A percentile compares a stretch with the other conserved stretches of the same genome.
phyloP scores from a whole-genome alignment of 2,888 invertebrate genomes.

The Nomada lathburiana region DNA sequence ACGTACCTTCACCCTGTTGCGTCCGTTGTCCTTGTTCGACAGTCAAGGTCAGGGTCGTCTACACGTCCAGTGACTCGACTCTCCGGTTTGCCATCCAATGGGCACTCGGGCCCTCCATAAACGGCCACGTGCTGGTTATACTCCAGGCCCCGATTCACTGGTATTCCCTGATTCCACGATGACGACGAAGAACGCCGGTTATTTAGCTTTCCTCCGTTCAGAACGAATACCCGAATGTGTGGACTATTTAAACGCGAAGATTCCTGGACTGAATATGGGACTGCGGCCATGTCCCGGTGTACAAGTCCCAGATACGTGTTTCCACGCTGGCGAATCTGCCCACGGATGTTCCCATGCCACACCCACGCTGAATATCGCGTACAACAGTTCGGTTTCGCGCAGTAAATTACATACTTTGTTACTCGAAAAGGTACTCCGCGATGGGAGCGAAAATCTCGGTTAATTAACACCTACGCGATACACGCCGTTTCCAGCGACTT shows the following conservation, averaged over 20 bases:
- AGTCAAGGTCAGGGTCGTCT: constrained; percentile 79
- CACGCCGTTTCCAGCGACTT: neutral
- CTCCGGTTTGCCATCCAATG: constrained; percentile 65
- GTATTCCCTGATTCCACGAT: constrained; percentile 45
- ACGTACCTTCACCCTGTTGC: constrained; percentile 53
- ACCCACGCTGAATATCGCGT: constrained; percentile 31
- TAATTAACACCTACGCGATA: constrained; percentile 30
- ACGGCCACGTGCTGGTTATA: constrained; percentile 74
- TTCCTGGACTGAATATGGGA: constrained; percentile 31
- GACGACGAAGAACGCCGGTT: constrained; percentile 23
- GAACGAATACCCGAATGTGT: neutral
- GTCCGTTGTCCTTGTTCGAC: constrained; percentile 73
- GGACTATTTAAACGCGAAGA: constrained; percentile 38
- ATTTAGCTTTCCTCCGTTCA: constrained; percentile 36
- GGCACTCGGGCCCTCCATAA: constrained; percentile 74
- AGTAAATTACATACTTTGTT: constrained; percentile 5
- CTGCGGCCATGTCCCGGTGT: neutral
- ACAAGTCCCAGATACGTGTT: constrained; percentile 51
- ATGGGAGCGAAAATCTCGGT: neutral
- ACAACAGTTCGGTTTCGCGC: neutral
- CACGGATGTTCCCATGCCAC: constrained; percentile 56
- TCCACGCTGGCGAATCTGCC: constrained; percentile 45
- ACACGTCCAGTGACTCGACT: constrained; percentile 67
- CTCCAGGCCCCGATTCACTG: constrained; percentile 53
- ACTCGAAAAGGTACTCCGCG: constrained; percentile 9